These are phyloP conservation scores for Yponomeuta sedellus DNA, from an alignment of 2,888 invertebrate species.

Conservation along the genomic window DNA sequence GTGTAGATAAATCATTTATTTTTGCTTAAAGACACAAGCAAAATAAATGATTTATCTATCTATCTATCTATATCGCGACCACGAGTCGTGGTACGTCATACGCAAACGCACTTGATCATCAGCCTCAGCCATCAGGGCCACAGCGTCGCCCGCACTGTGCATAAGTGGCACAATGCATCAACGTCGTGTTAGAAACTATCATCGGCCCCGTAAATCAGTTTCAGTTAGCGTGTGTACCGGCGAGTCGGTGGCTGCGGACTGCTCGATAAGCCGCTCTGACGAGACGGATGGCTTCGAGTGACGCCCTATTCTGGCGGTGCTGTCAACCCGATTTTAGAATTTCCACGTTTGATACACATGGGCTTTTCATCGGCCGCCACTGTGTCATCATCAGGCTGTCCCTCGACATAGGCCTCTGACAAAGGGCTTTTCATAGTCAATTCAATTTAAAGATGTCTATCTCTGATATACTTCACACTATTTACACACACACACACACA, in stretches of 20 bases:
- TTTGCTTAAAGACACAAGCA: no score
- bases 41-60: no score
- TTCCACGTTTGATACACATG: not conserved
- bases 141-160: conserved; percentile 1
- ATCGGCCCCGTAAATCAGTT: conserved; percentile 53
- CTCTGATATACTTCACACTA: no score
- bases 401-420: no score
- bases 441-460: no score
- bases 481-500: no score
- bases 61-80: no score
- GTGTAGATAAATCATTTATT: no score
- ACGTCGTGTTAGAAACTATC: conserved; percentile 13
- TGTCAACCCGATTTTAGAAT: not conserved
- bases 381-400: no score
- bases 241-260: conserved; percentile 38
- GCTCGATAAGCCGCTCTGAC: conserved; percentile 58
- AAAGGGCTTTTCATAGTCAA: not conserved
- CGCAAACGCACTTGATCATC: not conserved
- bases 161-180: conserved; percentile 10
- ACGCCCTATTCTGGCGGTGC: not conserved
- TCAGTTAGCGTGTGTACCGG: conserved; percentile 51
- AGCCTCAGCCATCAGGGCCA: not conserved
- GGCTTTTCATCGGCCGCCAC: no score
- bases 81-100: no score
- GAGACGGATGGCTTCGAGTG: conserved; percentile 47